These are phyloP conservation scores for Kryptolebias ocellatus DNA, from an alignment of 2,797 vertebrate genomes.

Conservation along the genomic window DNA sequence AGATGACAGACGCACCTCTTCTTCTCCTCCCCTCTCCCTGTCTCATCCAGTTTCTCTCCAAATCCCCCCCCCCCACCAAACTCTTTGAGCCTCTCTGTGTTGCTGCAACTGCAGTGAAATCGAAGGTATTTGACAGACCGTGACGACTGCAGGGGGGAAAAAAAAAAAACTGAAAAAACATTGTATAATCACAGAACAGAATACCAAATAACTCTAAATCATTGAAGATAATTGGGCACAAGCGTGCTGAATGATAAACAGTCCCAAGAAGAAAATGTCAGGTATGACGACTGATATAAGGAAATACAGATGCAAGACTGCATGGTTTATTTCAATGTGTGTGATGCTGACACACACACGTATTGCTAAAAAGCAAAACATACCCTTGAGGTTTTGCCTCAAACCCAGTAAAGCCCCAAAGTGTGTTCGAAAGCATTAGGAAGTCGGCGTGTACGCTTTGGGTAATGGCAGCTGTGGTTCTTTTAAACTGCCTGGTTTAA, in stretches of 20 bases:
- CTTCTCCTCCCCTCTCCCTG: slow-evolving; percentile 26
- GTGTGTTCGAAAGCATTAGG: slow-evolving; percentile 52
- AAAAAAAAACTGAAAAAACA: slow-evolving; percentile 3
- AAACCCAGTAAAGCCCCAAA: slow-evolving; percentile 44
- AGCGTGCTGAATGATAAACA: slow-evolving; percentile 16
- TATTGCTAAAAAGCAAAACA: slow-evolving; percentile 29
- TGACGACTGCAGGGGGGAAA: slow-evolving; percentile 19
- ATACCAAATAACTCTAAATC: neutral
- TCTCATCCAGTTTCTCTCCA: slow-evolving; percentile 28
- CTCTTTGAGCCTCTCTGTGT: slow-evolving; percentile 10
- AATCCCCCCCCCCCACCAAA: neutral
- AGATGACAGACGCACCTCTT: slow-evolving; percentile 53
- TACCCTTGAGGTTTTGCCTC: slow-evolving; percentile 38
- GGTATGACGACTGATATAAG: slow-evolving; percentile 13
- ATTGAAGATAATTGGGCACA: neutral
- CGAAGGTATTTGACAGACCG: slow-evolving; percentile 43
- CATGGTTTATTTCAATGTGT: slow-evolving; percentile 35
- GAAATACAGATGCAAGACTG: slow-evolving; percentile 28
- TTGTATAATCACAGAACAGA: neutral
- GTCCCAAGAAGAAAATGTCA: slow-evolving; percentile 2
- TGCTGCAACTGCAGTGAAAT: slow-evolving; percentile 62
- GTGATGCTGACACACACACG: neutral
- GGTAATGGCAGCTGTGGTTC: slow-evolving; percentile 5
- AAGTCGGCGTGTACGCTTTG: slow-evolving; percentile 32
- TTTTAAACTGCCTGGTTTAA: slow-evolving; percentile 21